Base-by-base conservation (phyloP, 2,888 invertebrate species). In the Hecatera dysodea region DNA sequence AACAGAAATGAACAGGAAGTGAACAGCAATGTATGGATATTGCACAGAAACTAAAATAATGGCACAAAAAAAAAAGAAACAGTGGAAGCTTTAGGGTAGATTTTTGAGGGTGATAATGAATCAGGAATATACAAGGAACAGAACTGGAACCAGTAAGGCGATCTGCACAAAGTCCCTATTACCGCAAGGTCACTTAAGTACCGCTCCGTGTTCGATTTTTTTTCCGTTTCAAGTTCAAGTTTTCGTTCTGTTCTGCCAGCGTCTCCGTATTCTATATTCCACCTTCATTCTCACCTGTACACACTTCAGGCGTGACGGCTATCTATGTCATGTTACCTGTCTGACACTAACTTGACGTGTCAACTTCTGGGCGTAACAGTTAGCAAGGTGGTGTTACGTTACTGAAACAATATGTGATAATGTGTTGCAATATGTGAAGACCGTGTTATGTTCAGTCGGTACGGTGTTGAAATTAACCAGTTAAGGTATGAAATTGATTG, bases 351-450 rank as follows among this genome's bases (percentile, higher is more conserved):
- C 67, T 33, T 42, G 52, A 65, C 81, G 71, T 79, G 79, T 81
- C 81, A 79, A 79, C 71, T 65, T 59, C 44, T 56, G 42, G 27
- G 42, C 19, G 77, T 81, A 79, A 79, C 67, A 76, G 65, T 77
- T 81, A 66, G 46, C 65, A 55, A 75, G 55, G 64, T 56, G 50
- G 66, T 79, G 59, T 81, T 77, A 77, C 59, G 36, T 72, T 68
- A 68, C 78, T 71, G 80, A 75, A 80, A 80, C 46, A 62, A 77
- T 71, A 68, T 79, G 67, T 68, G 77, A 80, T 80, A 68, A 68
- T 46, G 24, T 78, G 42, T 53, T 68, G 66, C 63, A 80, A 72
- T 29, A 50, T 56, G 50, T 64, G 39, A 64, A 53, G 56, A 53
- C 75, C 39, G 65, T 69, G 66, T 67, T 53, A 76, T 33, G 19